Evolutionary conservation across 2,797 vertebrate species (phyloP).

Genomic region (Numenius phaeopus): DNA sequence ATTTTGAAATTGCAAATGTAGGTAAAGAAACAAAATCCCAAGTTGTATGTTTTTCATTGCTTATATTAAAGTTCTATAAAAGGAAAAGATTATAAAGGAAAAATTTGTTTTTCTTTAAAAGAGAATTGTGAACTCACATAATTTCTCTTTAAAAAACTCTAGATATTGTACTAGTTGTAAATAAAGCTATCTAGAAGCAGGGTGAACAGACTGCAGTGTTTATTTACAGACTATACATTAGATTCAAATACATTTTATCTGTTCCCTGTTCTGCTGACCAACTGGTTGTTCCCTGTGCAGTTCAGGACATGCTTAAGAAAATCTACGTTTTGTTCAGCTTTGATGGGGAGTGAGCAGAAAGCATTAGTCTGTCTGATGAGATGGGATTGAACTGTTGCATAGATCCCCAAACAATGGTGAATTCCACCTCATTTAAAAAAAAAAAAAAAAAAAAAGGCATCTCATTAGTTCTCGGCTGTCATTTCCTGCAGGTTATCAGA

Average conservation of each 20-base stretch:
- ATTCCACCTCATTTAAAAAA: background rate
- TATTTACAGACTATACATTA: background rate
- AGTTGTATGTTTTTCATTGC: background rate
- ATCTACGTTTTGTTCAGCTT: background rate
- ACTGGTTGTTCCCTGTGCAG: background rate
- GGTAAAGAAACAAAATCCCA: background rate
- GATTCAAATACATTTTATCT: background rate
- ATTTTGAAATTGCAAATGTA: background rate
- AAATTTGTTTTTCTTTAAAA: background rate
- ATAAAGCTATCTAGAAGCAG: background rate
- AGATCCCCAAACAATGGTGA: background rate
- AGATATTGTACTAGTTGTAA: background rate
- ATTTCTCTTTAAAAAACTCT: background rate
- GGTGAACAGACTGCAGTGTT: background rate
- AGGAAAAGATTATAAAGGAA: background rate
- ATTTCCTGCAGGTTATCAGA: conserved; percentile 40
- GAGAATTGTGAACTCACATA: background rate
- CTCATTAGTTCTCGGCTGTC: conserved; percentile 42
- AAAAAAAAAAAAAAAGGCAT: background rate
- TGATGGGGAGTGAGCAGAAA: background rate
- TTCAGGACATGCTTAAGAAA: background rate
- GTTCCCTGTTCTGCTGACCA: background rate
- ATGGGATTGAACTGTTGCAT: background rate
- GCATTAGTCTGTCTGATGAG: background rate
- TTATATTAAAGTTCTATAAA: background rate